These are phyloP conservation scores for Benthosema pterotum DNA, from an alignment of 2,797 vertebrate genomes.

Conservation along the genomic window DNA sequence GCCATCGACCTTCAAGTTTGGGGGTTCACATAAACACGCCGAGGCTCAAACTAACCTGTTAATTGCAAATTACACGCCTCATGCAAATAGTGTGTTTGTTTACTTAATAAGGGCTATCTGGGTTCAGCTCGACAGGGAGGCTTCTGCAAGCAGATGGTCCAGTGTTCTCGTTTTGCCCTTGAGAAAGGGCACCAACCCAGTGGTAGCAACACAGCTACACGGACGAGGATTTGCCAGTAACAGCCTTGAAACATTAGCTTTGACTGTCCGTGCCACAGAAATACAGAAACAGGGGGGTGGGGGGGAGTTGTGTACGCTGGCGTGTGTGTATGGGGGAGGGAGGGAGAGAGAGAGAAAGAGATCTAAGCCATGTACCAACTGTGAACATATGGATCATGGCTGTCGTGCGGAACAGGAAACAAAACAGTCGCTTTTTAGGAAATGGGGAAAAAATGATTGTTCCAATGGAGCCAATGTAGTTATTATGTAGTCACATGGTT, in stretches of 20 bases:
- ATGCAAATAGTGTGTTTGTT: constrained; percentile 82
- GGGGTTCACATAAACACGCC: constrained; percentile 78
- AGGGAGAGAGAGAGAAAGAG: no score
- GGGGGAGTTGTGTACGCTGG: constrained; percentile 9
- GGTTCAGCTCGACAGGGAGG: constrained; percentile 80
- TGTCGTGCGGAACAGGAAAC: background rate
- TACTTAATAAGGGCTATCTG: constrained; percentile 78
- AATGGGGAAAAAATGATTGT: no score
- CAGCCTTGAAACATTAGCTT: constrained; percentile 66
- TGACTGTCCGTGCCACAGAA: constrained; percentile 55
- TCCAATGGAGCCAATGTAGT: no score
- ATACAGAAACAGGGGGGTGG: constrained; percentile 29
- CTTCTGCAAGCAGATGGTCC: constrained; percentile 82
- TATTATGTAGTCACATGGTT: no score
- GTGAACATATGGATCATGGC: no score
- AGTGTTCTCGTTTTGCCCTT: constrained; percentile 82
- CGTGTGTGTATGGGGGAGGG: constrained; percentile 1
- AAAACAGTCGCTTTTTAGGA: no score
- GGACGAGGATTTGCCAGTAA: constrained; percentile 70
- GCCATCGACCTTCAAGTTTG: constrained; percentile 79
- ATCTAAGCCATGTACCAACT: background rate
- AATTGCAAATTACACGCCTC: constrained; percentile 78
- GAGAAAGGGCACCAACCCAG: constrained; percentile 77
- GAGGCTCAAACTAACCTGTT: constrained; percentile 75
- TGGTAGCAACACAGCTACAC: constrained; percentile 68